These are phyloP conservation scores for Ericerus pela DNA, from an alignment of 1,140 invertebrate species.

Conservation along the genomic window DNA sequence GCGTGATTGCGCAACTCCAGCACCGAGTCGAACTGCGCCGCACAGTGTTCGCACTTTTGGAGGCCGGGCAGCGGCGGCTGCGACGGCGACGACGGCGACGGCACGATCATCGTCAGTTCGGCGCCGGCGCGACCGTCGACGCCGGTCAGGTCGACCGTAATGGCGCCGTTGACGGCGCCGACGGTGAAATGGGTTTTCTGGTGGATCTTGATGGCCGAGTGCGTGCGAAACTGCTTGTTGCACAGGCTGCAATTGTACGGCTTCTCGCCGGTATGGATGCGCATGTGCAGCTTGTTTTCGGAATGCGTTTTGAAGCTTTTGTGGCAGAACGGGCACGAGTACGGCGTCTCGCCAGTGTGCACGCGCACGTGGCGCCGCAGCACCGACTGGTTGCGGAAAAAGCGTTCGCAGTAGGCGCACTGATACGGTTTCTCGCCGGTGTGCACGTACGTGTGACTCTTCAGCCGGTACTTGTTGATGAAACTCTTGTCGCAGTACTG, in stretches of 20 bases:
- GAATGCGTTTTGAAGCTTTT: constrained; percentile 3
- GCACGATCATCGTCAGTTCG: neutral
- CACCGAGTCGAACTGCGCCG: neutral
- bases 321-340: constrained; percentile 7
- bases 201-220: constrained; percentile 2
- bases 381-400: constrained; percentile 48
- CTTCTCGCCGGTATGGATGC: constrained; percentile 20
- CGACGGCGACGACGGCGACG: no score
- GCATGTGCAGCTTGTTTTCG: constrained; percentile 3
- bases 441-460: constrained; percentile 19
- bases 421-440: constrained; percentile 20
- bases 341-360: constrained; percentile 20
- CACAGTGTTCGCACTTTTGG: no score
- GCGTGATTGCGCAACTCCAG: neutral
- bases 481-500: constrained; percentile 34
- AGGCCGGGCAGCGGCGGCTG: no score
- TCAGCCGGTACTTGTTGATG: constrained; percentile 17
- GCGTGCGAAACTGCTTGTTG: constrained; percentile 12
- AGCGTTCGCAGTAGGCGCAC: constrained; percentile 16
- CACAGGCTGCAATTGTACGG: constrained; percentile 18
- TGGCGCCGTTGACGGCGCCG: no score
- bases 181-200: neutral
- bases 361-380: constrained; percentile 47
- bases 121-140: neutral
- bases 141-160: no score